A percentile compares a stretch with the other conserved stretches of the same genome.
phyloP scores from a whole-genome alignment of 2,797 vertebrate genomes.

The Tinamus major region DNA sequence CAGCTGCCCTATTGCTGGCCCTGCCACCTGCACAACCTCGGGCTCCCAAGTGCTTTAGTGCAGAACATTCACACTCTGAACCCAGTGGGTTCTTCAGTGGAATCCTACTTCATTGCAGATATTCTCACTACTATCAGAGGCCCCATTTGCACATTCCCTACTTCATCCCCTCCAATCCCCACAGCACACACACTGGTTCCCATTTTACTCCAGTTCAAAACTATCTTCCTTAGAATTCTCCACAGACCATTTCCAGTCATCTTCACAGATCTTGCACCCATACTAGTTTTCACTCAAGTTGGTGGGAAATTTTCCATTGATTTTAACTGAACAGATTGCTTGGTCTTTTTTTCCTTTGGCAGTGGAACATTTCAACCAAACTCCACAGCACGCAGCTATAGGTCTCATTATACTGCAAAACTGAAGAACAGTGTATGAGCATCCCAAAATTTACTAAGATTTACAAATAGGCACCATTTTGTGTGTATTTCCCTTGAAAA shows the following conservation, averaged over 20 bases:
- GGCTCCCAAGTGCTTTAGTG: neutral
- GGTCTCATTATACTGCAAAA: neutral
- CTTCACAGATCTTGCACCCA: conserved; percentile 24
- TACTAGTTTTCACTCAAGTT: conserved; percentile 18
- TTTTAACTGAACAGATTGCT: conserved; percentile 54
- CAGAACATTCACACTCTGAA: neutral
- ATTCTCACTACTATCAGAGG: conserved; percentile 46
- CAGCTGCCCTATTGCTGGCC: neutral
- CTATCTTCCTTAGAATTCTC: conserved; percentile 48
- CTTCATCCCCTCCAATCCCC: conserved; percentile 21
- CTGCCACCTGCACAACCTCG: neutral
- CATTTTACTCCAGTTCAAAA: conserved; percentile 40
- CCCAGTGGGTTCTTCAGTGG: neutral
- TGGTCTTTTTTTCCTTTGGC: neutral
- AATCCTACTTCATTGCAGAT: conserved; percentile 42
- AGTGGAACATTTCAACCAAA: neutral
- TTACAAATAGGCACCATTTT: neutral
- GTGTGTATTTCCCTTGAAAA: neutral
- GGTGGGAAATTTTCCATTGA: conserved; percentile 43
- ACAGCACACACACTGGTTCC: neutral
- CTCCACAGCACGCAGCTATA: neutral
- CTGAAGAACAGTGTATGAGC: neutral
- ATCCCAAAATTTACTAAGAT: neutral
- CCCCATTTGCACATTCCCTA: conserved; percentile 48
- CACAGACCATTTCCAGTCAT: conserved; percentile 19